Conservation (phyloP, 2,113 vertebrate species). For the Lepus americanus region DNA sequence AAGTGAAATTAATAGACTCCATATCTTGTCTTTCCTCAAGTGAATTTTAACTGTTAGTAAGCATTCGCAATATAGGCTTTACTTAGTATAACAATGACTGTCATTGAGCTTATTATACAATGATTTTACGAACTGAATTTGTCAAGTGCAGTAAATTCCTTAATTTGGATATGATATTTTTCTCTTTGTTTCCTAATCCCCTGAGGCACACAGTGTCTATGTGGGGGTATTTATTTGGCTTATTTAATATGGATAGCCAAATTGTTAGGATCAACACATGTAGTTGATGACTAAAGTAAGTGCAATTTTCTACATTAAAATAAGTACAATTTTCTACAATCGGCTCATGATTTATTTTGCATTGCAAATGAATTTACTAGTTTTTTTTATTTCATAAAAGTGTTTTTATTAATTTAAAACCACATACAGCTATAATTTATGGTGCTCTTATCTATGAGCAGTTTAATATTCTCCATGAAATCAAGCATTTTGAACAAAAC, state of each 20-base stretch:
- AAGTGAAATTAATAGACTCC: neutral
- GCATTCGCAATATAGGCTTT: neutral
- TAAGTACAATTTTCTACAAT: neutral
- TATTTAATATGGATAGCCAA: neutral
- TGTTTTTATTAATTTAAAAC: conserved; percentile 58
- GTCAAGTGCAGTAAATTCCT: neutral
- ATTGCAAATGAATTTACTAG: conserved; percentile 3
- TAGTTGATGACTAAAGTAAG: neutral
- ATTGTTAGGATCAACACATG: neutral
- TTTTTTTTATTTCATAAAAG: conserved; percentile 23
- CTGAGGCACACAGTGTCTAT: neutral
- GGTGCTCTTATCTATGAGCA: neutral
- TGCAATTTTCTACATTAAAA: neutral
- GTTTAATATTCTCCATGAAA: neutral
- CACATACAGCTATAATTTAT: neutral
- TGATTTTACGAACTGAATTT: conserved; percentile 31
- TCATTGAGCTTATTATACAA: neutral
- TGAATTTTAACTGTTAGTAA: neutral
- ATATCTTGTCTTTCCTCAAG: neutral
- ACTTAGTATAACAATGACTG: neutral
- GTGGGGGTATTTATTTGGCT: neutral
- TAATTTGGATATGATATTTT: conserved; percentile 2
- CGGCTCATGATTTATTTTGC: neutral
- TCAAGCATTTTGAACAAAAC: conserved; percentile 25
- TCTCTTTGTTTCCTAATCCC: neutral